These are phyloP conservation scores for Eptesicus fuscus DNA, from an alignment of 2,113 vertebrate species.

Conservation along the genomic window DNA sequence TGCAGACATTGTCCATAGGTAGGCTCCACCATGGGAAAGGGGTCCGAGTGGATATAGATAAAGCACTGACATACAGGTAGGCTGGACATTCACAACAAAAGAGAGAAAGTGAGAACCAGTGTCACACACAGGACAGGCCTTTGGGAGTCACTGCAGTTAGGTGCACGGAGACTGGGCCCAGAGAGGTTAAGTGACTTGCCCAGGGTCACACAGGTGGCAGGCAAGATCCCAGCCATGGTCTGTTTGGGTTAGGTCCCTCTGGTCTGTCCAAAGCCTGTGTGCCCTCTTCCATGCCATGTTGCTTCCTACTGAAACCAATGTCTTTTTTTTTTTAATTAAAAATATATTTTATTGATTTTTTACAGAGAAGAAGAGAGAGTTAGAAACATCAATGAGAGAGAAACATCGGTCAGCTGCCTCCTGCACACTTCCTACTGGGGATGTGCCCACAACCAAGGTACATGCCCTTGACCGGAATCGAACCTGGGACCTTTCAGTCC, in stretches of 20 bases:
- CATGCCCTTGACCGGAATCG: no score
- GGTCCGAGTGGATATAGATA: rapidly evolving
- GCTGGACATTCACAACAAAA: neutral
- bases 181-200: neutral
- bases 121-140: neutral
- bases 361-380: no score
- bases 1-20: neutral
- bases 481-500: no score
- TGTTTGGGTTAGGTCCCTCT: neutral
- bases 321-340: neutral
- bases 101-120: neutral
- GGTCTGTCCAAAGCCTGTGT: neutral
- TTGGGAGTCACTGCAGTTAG: neutral
- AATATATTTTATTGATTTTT: no score
- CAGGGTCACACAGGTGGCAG: neutral
- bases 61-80: neutral
- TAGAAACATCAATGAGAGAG: no score
- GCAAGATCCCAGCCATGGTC: neutral
- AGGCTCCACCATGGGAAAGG: neutral
- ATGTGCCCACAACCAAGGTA: no score
- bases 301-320: neutral
- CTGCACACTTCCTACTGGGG: no score
- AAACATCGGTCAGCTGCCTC: no score
- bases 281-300: neutral
- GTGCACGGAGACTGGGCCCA: neutral